Evolutionary conservation across 2,797 vertebrate species (phyloP), one percentile per base, ranked within the genome.

Genomic region (Triplophysa yarkandensis): DNA sequence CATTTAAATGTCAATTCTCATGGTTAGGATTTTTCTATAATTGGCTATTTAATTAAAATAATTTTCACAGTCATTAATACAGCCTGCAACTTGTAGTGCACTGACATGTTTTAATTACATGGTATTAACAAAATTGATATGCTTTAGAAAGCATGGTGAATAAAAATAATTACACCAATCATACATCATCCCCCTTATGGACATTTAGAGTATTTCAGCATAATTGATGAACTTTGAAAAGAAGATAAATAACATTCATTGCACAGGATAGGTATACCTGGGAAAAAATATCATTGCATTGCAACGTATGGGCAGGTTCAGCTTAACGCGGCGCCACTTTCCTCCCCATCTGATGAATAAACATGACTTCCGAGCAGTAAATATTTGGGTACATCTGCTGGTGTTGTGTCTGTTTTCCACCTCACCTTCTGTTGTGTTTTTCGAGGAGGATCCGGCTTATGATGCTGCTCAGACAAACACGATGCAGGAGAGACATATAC

Each of bases 11-110:
- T 99, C 97, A 99, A 95, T 97, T 98, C 96, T 96, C 96, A 98
- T 98, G 97, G 95, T 98, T 97, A 95, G 90, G 94, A 96, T 95
- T 98, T 98, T 98, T 99, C 95, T 98, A 95, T 99, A 99, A 99
- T 98, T 99, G 97, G 96, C 97, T 98, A 96, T 98, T 99, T 99
- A 99, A 98, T 99, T 99, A 98, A 99, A 99, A 98, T 97, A 97
- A 98, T 98, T 98, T 95, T 98, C 97, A 94, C 95, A 98, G 95
- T 98, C 97, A 99, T 98, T 99, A 99, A 99, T 99, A 98, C 94
- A 95, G 94, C 95, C 94, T 89, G 95, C 95, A 98, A 98, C 96
- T 98, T 99, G 96, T 97, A 97, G 95, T 95, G 91, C 94, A 89
- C 94, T 98, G 97, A 98, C 97, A 95, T 98, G 96, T 98, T 98